Percentiles rank a stretch among this genome's conserved stretches.
phyloP scores from a whole-genome alignment of 2,888 invertebrate species.

The Athalia circularis region DNA sequence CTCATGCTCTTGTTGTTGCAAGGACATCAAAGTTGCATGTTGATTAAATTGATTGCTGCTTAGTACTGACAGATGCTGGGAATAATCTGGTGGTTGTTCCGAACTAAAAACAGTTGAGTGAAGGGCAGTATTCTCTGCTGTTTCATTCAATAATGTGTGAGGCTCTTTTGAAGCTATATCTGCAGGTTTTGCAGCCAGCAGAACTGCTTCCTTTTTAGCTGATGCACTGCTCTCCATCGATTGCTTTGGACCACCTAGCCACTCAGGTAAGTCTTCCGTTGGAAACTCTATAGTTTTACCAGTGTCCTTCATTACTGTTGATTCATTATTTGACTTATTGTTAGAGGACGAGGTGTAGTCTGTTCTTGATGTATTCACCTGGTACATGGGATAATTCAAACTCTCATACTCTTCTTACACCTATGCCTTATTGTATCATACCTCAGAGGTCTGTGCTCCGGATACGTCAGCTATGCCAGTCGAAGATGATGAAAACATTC shows the following conservation, averaged over 20 bases:
- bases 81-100: constrained; percentile 45
- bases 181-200: background rate
- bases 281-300: constrained; percentile 40
- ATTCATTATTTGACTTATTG: too few relatives aligned
- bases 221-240: constrained; percentile 52
- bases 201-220: constrained; percentile 45
- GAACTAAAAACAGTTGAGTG: constrained; percentile 40
- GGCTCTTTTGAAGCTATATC: background rate
- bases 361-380: constrained; percentile 43
- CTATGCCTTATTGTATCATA: background rate
- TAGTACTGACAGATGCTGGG: constrained; percentile 57
- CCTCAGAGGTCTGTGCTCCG: constrained; percentile 27
- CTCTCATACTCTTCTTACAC: too few relatives aligned
- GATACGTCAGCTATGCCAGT: constrained; percentile 12
- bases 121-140: constrained; percentile 44
- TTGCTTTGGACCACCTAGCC: constrained; percentile 64
- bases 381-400: background rate
- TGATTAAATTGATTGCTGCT: constrained; percentile 65
- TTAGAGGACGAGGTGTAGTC: constrained; percentile 31
- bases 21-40: constrained; percentile 62
- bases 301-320: constrained; percentile 28
- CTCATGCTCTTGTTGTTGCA: constrained; percentile 68
- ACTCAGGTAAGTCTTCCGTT: constrained; percentile 65
- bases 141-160: background rate
- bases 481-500: constrained; percentile 56